A percentile compares a stretch with the other conserved stretches of the same genome.
phyloP scores from a whole-genome alignment of 2,113 vertebrate genomes.

The Hippotragus niger region DNA sequence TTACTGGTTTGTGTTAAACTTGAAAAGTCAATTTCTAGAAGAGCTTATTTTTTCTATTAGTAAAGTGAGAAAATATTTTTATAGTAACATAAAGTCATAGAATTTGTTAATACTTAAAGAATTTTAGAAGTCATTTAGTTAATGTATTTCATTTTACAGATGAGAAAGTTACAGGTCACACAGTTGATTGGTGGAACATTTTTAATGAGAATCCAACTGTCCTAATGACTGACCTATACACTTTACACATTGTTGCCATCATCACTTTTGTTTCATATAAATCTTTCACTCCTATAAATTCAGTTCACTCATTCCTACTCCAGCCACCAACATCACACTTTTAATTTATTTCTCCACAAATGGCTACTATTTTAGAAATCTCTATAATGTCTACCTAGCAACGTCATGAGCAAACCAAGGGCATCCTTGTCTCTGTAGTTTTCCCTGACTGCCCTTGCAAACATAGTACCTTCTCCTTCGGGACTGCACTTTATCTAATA shows the following conservation, averaged over 20 bases:
- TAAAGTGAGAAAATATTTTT: background rate
- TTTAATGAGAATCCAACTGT: background rate
- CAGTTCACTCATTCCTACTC: background rate
- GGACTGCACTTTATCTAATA: background rate
- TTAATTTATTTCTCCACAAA: background rate
- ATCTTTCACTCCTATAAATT: background rate
- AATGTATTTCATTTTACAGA: conserved; percentile 29
- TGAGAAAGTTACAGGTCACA: background rate
- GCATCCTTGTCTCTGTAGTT: background rate
- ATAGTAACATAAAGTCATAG: background rate
- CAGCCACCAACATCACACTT: background rate
- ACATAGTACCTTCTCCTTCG: background rate
- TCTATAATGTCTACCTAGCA: background rate
- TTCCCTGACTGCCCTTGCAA: background rate
- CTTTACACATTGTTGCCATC: background rate
- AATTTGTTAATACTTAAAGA: background rate
- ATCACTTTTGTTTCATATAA: background rate
- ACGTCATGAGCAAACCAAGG: background rate
- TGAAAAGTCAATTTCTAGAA: background rate
- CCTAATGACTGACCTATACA: background rate
- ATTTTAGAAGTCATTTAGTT: background rate
- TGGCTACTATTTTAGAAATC: background rate
- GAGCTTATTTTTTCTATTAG: background rate
- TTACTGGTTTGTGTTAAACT: background rate
- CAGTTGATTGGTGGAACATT: background rate